These are phyloP conservation scores for Aradophagus sp. DNA, from an alignment of 1,140 invertebrate species.

Conservation along the genomic window DNA sequence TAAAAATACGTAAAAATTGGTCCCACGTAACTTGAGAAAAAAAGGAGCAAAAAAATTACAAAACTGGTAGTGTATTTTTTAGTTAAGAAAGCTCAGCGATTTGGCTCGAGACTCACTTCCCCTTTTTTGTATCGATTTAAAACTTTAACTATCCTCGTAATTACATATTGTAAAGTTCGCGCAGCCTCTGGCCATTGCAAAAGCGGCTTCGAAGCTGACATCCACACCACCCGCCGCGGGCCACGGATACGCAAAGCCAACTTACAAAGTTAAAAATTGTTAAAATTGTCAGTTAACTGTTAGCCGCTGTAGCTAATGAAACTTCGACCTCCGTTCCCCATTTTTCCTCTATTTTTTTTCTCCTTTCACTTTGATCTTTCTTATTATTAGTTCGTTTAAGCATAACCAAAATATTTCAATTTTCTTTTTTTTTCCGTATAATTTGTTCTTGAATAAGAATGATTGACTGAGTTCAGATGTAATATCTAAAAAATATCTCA, in stretches of 20 bases:
- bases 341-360: constrained; percentile 55
- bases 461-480: no score
- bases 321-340: constrained; percentile 61
- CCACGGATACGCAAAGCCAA: constrained; percentile 60
- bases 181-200: constrained; percentile 54
- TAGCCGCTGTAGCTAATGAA: constrained; percentile 72
- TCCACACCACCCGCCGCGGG: constrained; percentile 50
- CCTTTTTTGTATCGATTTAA: constrained; percentile 66
- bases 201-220: constrained; percentile 53
- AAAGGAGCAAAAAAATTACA: constrained; percentile 17
- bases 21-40: constrained; percentile 19
- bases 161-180: constrained; percentile 71
- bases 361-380: constrained; percentile 41
- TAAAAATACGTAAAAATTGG: constrained; percentile 17
- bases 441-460: constrained; percentile 11
- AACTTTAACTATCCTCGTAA: constrained; percentile 72
- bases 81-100: constrained; percentile 51
- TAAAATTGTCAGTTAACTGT: constrained; percentile 74
- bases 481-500: no score
- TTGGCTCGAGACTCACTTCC: constrained; percentile 51
- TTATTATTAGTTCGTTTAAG: constrained; percentile 43
- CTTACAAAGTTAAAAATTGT: constrained; percentile 73
- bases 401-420: constrained; percentile 30
- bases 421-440: constrained; percentile 18
- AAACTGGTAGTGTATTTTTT: constrained; percentile 47